Evolutionary conservation across 2,888 invertebrate genomes (phyloP), one percentile per base, ranked within the genome.

Genomic region (Patella ulyssiponensis): DNA sequence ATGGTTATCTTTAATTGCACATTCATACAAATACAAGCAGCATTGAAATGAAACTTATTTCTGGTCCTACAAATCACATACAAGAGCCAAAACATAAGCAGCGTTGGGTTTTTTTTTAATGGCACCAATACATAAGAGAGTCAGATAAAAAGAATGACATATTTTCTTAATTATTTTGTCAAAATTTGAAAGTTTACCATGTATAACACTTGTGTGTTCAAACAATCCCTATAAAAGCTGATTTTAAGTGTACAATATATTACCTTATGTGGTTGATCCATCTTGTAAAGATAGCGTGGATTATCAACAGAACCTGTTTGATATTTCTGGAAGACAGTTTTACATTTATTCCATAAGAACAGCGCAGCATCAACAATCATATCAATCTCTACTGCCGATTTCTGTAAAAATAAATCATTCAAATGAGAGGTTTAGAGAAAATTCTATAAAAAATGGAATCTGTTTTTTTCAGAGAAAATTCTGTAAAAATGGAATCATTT

Each of bases 291-390:
- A 77, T 91, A 91, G 76, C 88, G 87, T 9, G 88, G 86, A 74
- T 90, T 91, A 78, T 92, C 90, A 5, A 87, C 86, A 51, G 90
- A 90, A 5, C 91, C 91, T 52, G 90, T 91, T 85, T 92, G 91
- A 78, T 88, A 90, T 77, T 87, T 88, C 82, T 90, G 90, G 83
- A 92, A 91, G 64, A 91, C 85, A 11, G 84, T 83, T 81, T 91
- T 91, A 77, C 90, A 90, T 78, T 90, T 91, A 82, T 86, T 90
- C 92, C 92, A 92, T 78, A 92, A 81, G 58, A 88, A 86, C 58
- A 91, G 81, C 14, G 86, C 86, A 12, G 91, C 90, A 86, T 92
- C 92, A 33, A 91, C 88, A 17, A 92, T 81, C 80, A 91, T 87
- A 80, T 91, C 91, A 12, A 89, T 82, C 74, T 92, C 91, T 70